Conservation (phyloP, 2,113 vertebrate genomes). For the Syngnathus scovelli region DNA sequence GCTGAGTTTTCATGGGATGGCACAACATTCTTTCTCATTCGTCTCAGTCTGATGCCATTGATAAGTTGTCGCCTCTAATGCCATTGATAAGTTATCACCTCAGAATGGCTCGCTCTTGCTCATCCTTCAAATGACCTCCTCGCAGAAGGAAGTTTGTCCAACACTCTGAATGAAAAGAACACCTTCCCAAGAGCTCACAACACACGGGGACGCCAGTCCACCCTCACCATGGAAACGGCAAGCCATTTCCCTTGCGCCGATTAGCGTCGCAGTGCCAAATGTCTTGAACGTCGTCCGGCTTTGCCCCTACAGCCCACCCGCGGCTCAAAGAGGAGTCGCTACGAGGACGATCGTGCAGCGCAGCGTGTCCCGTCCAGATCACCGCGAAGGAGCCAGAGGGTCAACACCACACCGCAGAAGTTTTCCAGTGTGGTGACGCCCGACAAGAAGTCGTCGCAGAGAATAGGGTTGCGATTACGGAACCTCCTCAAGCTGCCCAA, state of each 20-base stretch:
- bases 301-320: constrained; percentile 79
- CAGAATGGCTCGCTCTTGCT: no score
- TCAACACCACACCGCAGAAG: constrained; percentile 87
- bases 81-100: no score
- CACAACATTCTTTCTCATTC: no score
- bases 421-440: constrained; percentile 84
- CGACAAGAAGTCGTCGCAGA: constrained; percentile 93
- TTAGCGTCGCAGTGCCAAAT: no score
- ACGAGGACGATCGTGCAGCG: constrained; percentile 81
- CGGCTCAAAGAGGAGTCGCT: constrained; percentile 91
- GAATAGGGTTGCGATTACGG: constrained; percentile 90
- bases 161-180: constrained; percentile 94
- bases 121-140: constrained; percentile 13
- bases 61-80: no score
- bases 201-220: constrained; percentile 83
- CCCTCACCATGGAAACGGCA: constrained; percentile 84
- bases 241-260: constrained; percentile 9
- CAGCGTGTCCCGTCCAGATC: constrained; percentile 80
- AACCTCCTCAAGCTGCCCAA: constrained; percentile 97
- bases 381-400: constrained; percentile 90
- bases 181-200: constrained; percentile 85
- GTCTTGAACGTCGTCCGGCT: background rate
- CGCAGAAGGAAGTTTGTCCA: constrained; percentile 93
- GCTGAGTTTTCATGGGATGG: no score
- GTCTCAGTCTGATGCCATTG: no score